Conservation (phyloP, 2,888 invertebrate species). For the Phortica okadai region DNA sequence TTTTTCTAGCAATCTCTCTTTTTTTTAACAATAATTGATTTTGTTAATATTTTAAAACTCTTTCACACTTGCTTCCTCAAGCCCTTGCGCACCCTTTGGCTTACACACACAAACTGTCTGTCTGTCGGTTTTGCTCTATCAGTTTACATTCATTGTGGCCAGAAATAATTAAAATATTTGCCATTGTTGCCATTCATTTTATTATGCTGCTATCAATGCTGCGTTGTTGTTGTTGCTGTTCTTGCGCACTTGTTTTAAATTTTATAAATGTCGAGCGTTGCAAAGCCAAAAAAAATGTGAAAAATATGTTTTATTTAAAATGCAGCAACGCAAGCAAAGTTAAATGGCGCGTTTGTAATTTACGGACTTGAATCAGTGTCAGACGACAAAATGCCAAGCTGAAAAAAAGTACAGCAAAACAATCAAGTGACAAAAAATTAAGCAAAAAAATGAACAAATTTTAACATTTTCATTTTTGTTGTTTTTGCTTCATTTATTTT, state of each 20-base stretch:
- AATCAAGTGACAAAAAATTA: not conserved
- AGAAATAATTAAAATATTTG: slow-evolving; percentile 32
- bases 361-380: slow-evolving; percentile 28
- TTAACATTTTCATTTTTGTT: not conserved
- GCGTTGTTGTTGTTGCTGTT: slow-evolving; percentile 17
- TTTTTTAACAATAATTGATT: too few relatives aligned
- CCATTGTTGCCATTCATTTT: slow-evolving; percentile 18
- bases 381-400: not conserved
- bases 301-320: slow-evolving; percentile 28
- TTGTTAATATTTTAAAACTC: too few relatives aligned
- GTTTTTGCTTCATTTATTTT: too few relatives aligned
- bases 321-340: slow-evolving; percentile 14
- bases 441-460: not conserved
- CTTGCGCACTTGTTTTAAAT: slow-evolving; percentile 12
- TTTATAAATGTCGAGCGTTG: slow-evolving; percentile 19
- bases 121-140: not conserved
- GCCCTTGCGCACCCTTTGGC: too few relatives aligned
- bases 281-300: not conserved
- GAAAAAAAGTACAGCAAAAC: not conserved
- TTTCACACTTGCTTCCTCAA: too few relatives aligned
- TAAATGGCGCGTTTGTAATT: slow-evolving; percentile 34
- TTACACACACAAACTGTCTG: not conserved
- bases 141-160: slow-evolving; percentile 17
- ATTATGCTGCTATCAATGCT: not conserved
- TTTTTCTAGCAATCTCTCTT: too few relatives aligned